These are phyloP conservation scores for Ladona fulva DNA, from an alignment of 1,140 invertebrate species.

Conservation along the genomic window DNA sequence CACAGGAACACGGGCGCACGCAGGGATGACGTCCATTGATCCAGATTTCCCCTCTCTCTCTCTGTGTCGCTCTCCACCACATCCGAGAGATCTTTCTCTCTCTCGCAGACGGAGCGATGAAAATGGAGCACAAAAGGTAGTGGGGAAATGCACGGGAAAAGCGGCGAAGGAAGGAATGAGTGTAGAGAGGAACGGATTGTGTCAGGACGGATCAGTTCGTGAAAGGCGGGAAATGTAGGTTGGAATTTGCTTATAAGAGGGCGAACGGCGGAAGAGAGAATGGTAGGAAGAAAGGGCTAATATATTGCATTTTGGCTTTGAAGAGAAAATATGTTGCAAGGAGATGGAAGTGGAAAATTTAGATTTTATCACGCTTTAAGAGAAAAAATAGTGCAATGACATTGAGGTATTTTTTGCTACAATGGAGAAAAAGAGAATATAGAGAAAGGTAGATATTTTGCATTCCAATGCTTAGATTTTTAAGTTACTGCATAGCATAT, in stretches of 20 bases:
- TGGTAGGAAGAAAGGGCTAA: too few species aligned
- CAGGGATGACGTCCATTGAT: background rate
- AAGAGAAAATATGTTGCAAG: too few species aligned
- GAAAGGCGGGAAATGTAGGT: background rate
- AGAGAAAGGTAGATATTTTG: too few species aligned
- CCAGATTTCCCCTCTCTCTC: background rate
- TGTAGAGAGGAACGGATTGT: background rate
- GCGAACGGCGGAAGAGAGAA: background rate
- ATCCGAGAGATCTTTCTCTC: background rate
- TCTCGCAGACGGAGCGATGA: background rate
- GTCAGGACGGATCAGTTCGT: background rate
- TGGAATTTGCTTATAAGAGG: background rate
- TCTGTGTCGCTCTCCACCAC: background rate
- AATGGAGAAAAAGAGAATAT: too few species aligned
- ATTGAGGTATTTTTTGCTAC: too few species aligned
- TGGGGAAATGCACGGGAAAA: background rate
- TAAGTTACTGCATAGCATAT: too few species aligned
- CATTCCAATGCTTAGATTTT: too few species aligned
- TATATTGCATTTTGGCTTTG: too few species aligned
- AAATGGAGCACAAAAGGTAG: background rate
- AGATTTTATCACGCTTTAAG: too few species aligned
- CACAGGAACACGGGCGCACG: background rate
- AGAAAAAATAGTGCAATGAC: too few species aligned
- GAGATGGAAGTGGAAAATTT: too few species aligned
- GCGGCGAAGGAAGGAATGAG: background rate